These are phyloP conservation scores for Notocelia uddmanniana DNA, from an alignment of 2,888 invertebrate genomes.

Conservation along the genomic window DNA sequence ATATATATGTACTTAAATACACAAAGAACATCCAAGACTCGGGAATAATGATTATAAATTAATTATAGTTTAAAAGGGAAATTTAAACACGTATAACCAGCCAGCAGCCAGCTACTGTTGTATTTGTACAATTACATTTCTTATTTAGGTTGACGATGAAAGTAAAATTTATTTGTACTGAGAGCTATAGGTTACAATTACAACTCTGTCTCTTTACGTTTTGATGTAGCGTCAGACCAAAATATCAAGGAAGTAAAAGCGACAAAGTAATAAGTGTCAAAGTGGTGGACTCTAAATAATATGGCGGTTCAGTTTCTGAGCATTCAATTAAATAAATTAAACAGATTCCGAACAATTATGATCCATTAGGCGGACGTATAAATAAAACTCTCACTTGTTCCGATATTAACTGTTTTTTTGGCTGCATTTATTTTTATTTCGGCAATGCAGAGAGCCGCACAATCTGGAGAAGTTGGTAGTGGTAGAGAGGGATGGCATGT, in stretches of 20 bases:
- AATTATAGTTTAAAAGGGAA: constrained; percentile 3
- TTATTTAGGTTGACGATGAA: not conserved
- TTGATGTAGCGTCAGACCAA: not conserved
- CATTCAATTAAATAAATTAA: constrained; percentile 6
- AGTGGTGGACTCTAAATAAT: not conserved
- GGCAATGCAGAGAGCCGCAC: too few species aligned
- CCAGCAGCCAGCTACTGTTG: not conserved
- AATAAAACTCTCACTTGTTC: constrained; percentile 20
- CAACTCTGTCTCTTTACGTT: not conserved
- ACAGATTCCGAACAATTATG: constrained; percentile 17
- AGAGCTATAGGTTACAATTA: too few species aligned
- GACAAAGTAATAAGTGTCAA: constrained; percentile 3
- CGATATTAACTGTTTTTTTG: not conserved
- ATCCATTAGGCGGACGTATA: constrained; percentile 8
- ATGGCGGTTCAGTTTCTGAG: not conserved
- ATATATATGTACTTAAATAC: too few species aligned
- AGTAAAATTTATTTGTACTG: constrained; percentile 6
- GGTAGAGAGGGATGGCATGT: too few species aligned
- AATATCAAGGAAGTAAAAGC: constrained; percentile 4
- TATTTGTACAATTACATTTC: not conserved
- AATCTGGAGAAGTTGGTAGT: too few species aligned
- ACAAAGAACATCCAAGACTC: too few species aligned
- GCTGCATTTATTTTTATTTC: not conserved
- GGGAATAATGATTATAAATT: not conserved
- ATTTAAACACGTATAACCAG: not conserved